Evolutionary conservation across 30 jellyfish, hydroid and myxozoan species (phyloP), one percentile per base, ranked within the genome.

Genomic region (Cassiopea xamachana): DNA sequence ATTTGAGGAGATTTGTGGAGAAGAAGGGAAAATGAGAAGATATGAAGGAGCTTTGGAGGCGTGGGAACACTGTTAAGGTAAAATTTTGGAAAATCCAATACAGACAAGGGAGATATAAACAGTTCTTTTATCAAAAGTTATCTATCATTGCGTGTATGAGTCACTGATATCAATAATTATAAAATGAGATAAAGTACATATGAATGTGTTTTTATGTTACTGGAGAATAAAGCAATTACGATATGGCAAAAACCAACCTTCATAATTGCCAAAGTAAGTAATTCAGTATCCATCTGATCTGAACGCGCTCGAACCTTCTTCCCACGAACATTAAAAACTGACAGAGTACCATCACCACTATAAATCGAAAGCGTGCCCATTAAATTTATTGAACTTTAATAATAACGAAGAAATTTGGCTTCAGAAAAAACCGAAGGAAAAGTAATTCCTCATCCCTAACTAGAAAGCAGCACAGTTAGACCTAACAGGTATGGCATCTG

Each of bases 291-390:
- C 74, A 83, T 77, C 51, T 94, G 97, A 55, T 94, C 98, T 0
- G 98, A 94, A 1, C 85, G 92, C 43, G 73, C 79, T 13, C 81
- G 91, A 12, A 94, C 83, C 70, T 84, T 86, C 81, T 90, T 94
- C 47, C 94, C 90, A 58, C 96, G 90, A 9, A 85, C 73, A 68
- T 89, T 94, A 83, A 79, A 80, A 44, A 94, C 91, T 7, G 98
- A 81, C 59, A 94, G 86, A 43, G 92, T 89, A n/a, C 98, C 98
- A 89, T 94, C 98, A 13, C 98, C 98, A 73, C 98, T 94, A 60
- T 43, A 69, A n/a, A 60, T 46, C n/a, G 71, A 69, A 67, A 60
- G 6, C 70, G 70, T 60, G 70, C 15, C 15, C 70, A 60, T 60
- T 7, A 60, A 7, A 60, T n/a, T n/a, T n/a, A n/a, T n/a, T n/a